Base-by-base conservation (phyloP, 2,888 invertebrate species). In the Sinopyrophorus schimmeli region DNA sequence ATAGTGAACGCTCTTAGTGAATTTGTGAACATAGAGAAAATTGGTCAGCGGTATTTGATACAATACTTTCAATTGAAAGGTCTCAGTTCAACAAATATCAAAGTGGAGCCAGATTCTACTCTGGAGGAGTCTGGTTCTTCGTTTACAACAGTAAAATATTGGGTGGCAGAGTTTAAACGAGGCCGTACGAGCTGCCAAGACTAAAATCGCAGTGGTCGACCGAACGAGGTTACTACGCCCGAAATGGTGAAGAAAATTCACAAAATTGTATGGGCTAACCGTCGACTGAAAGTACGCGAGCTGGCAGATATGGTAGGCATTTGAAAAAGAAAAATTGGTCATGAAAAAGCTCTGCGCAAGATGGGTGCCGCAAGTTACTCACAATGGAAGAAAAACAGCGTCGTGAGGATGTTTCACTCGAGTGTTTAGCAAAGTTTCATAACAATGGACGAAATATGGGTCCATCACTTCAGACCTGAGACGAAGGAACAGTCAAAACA, bases 331-430 rank as follows among this genome's bases (percentile, higher is more conserved):
- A 55, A 23, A 53, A 44, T 53, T 58, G 51, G 46, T 26, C 43
- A 58, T 52, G 48, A 54, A 46, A 52, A 58, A 58, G 43, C 52
- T 57, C 27, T 54, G 39, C 47, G 51, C 50, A 43, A 49, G 37
- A 11, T 49, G 37, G 35, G 47, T 51, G 48, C 48, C 49, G 44
- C 43, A 49, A n/a, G 38, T 52, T 53, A 16, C 37, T 46, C 35
- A 52, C 37, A 21, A 5, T 47, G 26, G 47, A 53, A 18, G 38
- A 54, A 37, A 53, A 50, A 40, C 49, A 30, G 7, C 38, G 12
- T 21, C 46, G 41, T 17, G 27, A 49, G 49, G 42, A 24, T 10
- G 23, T 23, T 47, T 49, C 31, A n/a, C n/a, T n/a, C n/a, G n/a
- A n/a, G n/a, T n/a, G n/a, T n/a, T n/a, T n/a, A n/a, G n/a, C n/a